Evolutionary conservation across 1,140 invertebrate species (phyloP).

Genomic region (Tetramorium simillimum): DNA sequence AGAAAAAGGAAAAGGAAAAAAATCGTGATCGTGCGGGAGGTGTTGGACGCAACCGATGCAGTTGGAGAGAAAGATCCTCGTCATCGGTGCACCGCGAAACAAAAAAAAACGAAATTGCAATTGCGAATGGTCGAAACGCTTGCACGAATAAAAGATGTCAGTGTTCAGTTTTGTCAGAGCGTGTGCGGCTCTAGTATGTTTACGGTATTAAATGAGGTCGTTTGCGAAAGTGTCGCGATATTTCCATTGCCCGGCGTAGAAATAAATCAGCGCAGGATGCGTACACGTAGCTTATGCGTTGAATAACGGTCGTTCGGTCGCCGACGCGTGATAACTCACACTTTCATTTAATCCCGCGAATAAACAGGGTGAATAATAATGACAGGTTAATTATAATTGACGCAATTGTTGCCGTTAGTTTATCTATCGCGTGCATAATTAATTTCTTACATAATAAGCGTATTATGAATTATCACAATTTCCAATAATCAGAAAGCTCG

Average conservation of each 20-base stretch:
- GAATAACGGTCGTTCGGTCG: constrained; percentile 14
- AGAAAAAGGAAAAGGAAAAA: background rate
- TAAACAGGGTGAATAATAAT: constrained; percentile 34
- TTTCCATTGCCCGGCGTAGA: constrained; percentile 14
- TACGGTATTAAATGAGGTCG: constrained; percentile 46
- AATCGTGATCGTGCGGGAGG: background rate
- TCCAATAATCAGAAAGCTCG: background rate
- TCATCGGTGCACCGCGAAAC: background rate
- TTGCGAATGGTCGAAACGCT: constrained; percentile 9
- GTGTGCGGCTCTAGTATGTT: constrained; percentile 3
- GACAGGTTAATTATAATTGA: constrained; percentile 44
- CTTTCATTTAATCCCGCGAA: constrained; percentile 48
- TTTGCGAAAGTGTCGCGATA: constrained; percentile 57
- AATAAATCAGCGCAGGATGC: constrained; percentile 33
- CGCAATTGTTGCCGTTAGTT: constrained; percentile 25
- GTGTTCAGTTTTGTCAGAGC: constrained; percentile 37
- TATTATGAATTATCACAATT: constrained; percentile 25
- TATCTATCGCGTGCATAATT: constrained; percentile 47
- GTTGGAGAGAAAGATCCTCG: background rate
- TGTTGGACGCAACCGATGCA: background rate
- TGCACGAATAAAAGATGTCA: constrained; percentile 24
- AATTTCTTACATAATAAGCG: constrained; percentile 30
- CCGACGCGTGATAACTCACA: constrained; percentile 23
- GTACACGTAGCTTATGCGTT: background rate
- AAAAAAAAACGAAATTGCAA: background rate